phyloP scores from a whole-genome alignment of 2,888 invertebrate genomes.

The Parnassius mnemosyne region DNA sequence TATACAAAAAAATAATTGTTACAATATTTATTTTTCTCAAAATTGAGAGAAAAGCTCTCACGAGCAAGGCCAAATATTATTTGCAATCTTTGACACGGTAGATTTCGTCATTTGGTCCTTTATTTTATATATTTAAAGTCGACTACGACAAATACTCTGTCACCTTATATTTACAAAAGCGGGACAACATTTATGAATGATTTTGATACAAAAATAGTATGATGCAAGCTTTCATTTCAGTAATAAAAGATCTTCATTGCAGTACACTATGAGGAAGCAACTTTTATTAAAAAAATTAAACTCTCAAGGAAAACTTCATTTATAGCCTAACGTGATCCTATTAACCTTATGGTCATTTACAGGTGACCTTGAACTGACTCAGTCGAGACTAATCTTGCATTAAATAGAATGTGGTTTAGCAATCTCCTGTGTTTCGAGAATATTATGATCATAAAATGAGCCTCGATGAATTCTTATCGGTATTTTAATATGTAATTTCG shows the following conservation, averaged over 20 bases:
- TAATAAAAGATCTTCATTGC: not conserved
- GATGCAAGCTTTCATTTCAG: not conserved
- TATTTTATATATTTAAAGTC: too few species aligned
- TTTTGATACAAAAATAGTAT: not conserved
- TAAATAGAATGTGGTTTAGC: slow-evolving; percentile 10
- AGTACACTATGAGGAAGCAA: not conserved
- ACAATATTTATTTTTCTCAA: too few species aligned
- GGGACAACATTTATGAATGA: too few species aligned
- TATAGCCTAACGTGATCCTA: slow-evolving; percentile 6
- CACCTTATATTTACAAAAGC: too few species aligned
- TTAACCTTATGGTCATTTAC: slow-evolving; percentile 23
- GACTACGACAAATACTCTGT: too few species aligned
- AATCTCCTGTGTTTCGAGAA: slow-evolving; percentile 20
- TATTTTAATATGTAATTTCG: not conserved
- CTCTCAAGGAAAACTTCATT: slow-evolving; percentile 9
- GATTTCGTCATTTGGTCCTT: too few species aligned
- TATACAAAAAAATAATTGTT: too few species aligned
- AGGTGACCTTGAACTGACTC: slow-evolving; percentile 20
- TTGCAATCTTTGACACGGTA: too few species aligned
- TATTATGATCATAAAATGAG: slow-evolving; percentile 13
- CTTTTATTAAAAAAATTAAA: slow-evolving; percentile 8
- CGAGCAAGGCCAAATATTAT: too few species aligned
- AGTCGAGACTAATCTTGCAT: slow-evolving; percentile 8
- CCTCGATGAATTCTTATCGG: slow-evolving; percentile 2
- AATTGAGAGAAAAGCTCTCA: too few species aligned